A percentile compares a stretch with the other conserved stretches of the same genome.
These are phyloP conservation scores for Nephrotoma appendiculata DNA, from an alignment of 2,888 invertebrate species.

Conservation along the genomic window DNA sequence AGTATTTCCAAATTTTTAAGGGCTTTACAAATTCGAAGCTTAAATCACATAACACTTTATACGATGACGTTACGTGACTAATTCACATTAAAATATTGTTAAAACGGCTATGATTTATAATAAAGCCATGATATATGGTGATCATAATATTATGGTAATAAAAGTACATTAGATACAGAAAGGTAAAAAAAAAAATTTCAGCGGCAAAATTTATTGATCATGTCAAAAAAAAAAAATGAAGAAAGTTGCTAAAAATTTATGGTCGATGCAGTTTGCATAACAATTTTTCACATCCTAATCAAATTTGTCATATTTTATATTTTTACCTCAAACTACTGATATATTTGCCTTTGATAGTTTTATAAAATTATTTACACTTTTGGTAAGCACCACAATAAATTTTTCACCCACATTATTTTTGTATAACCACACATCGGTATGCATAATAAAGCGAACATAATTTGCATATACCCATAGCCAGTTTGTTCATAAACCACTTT, in stretches of 20 bases:
- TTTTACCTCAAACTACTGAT: background rate
- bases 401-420: background rate
- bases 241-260: background rate
- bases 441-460: background rate
- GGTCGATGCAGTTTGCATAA: background rate
- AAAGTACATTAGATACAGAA: background rate
- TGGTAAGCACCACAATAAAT: background rate
- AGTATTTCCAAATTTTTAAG: no score
- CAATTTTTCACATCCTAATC: background rate
- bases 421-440: background rate
- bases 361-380: background rate
- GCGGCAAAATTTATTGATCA: background rate
- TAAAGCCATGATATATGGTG: no score
- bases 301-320: background rate
- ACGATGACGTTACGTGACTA: no score
- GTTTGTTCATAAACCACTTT: background rate
- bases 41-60: no score
- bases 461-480: background rate
- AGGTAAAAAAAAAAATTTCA: background rate
- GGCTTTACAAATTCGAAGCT: no score
- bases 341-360: background rate
- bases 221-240: background rate
- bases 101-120: no score
- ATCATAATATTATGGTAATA: background rate
- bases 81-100: no score